phyloP scores from a whole-genome alignment of 1,140 invertebrate genomes.

The Mamestra configurata region DNA sequence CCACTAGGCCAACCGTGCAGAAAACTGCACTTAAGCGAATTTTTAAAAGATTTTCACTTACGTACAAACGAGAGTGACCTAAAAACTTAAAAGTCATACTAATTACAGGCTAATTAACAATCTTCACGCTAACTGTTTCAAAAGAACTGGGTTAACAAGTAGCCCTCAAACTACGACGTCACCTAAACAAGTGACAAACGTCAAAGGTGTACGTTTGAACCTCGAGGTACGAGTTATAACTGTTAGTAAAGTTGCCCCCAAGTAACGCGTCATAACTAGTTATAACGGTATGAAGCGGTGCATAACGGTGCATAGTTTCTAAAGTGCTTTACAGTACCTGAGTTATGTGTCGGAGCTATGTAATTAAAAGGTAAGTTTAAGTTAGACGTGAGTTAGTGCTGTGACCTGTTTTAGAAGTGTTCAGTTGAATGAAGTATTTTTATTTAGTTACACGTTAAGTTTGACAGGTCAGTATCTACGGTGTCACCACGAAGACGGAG shows the following conservation, averaged over 20 bases:
- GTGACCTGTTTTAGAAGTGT: background rate
- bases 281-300: background rate
- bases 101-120: constrained; percentile 27
- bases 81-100: background rate
- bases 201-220: background rate
- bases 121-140: background rate
- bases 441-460: background rate
- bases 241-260: no score
- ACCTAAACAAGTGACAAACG: background rate
- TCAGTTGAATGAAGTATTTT: background rate
- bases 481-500: no score
- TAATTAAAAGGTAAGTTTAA: background rate
- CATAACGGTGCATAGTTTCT: background rate
- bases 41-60: background rate
- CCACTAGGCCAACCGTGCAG: no score
- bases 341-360: background rate
- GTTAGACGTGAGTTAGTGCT: background rate
- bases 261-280: no score
- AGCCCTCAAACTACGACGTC: background rate
- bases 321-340: background rate
- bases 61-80: background rate
- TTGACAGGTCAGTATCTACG: no score
- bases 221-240: no score
- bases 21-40: no score
- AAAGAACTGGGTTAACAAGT: constrained; percentile 18